Evolutionary conservation across 2,113 vertebrate species (phyloP).

Genomic region (Quiscalus mexicanus): DNA sequence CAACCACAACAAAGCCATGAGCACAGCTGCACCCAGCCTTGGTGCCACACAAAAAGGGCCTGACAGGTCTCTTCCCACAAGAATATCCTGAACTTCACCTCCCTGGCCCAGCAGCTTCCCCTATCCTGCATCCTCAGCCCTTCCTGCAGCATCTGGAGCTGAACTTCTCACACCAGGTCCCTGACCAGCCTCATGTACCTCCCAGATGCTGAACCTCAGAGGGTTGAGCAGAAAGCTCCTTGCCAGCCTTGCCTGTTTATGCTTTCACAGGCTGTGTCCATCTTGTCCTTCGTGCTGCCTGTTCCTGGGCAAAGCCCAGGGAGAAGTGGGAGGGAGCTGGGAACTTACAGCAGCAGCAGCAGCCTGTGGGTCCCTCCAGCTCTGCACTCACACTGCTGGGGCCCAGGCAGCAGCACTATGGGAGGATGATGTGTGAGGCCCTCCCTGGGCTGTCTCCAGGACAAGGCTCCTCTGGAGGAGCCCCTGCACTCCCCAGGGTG

Average conservation of each 20-base stretch:
- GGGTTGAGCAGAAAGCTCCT: not conserved
- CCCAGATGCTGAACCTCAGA: not conserved
- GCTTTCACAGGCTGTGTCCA: not conserved
- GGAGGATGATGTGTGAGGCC: not conserved
- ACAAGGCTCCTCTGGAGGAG: not conserved
- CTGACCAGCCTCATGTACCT: not conserved
- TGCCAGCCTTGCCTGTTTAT: not conserved
- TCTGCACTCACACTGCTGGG: not conserved
- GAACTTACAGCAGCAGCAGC: not conserved
- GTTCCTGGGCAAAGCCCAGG: not conserved
- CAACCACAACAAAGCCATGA: not conserved
- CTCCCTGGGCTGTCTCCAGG: not conserved
- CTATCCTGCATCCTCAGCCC: not conserved
- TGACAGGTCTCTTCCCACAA: not conserved
- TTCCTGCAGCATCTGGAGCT: not conserved
- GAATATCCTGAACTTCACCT: not conserved
- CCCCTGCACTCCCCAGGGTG: rapidly evolving
- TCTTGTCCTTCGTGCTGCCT: not conserved
- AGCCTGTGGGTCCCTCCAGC: not conserved
- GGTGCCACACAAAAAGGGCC: not conserved
- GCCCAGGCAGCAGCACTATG: rapidly evolving
- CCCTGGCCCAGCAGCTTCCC: not conserved
- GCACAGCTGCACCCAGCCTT: not conserved
- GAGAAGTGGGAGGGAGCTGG: not conserved
- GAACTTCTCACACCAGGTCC: not conserved